Base-by-base conservation (phyloP, 2,888 invertebrate genomes). In the Coecobrya sp. region DNA sequence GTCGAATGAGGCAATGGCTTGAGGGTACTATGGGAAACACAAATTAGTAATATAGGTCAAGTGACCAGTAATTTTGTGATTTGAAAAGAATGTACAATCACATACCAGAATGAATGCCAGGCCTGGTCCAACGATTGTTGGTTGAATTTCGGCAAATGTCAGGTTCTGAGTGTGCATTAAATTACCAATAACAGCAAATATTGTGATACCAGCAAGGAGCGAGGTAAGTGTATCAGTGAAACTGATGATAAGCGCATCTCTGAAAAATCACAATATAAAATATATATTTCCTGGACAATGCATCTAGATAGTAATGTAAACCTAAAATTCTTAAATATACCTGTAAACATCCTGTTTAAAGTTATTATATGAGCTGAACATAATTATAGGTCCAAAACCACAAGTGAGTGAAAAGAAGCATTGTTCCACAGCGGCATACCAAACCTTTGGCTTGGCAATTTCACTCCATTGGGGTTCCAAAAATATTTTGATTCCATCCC, bases 211-310 rank as follows among this genome's bases (percentile, higher is more conserved):
- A 0, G 98, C 98, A 36, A 98, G 96, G 36, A 98, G 95, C 92
- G 98, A 98, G 0, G 98, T 98, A 94, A 97, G 97, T 0, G 98
- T 98, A 95, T 98, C 98, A 95, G 98, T 95, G 0, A 97, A 97
- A 0, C 98, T 98, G 1, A 98, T 98, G 87, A 98, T 97, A 96
- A 98, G 96, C 0, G 98, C 97, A 95, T 98, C 98, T 95, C 98
- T 97, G 95, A 11, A 95, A 93, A 94, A n/a, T n/a, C 92, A 82
- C 85, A 89, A 76, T 13, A 45, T 25, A 45, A 30, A 1, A 68
- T 13, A 25, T 27, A 42, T 42, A 45, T 68, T 16, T 30, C 19
- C 11, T 7, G 1, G 16, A 4, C 27, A 4, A 30, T 68, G 8
- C 10, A 68, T 5, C 13, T 1, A 68, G 25, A 7, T 30, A 27